Evolutionary conservation across 2,797 vertebrate genomes (phyloP).

Genomic region (Pangasius djambal): DNA sequence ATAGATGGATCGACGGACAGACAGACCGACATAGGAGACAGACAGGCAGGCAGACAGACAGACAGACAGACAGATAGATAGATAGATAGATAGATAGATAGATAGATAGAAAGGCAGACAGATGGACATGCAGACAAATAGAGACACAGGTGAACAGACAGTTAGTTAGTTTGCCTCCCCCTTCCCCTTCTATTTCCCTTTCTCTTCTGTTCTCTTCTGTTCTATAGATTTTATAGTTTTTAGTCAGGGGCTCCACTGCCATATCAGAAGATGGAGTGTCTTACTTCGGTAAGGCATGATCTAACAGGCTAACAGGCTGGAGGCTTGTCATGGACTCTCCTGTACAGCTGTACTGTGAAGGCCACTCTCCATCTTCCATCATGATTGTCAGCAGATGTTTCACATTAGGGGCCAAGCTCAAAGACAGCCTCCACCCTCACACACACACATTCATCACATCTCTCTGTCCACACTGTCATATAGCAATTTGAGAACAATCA

Average conservation of each 20-base stretch:
- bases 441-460: constrained; percentile 25
- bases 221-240: not conserved
- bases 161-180: not conserved
- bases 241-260: not conserved
- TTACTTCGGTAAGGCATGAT: not conserved
- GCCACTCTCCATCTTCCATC: constrained; percentile 1
- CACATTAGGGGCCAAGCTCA: constrained; percentile 48
- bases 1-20: not conserved
- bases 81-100: not conserved
- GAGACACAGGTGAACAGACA: not conserved
- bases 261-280: not conserved
- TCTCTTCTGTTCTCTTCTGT: not conserved
- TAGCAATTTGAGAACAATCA: constrained; percentile 57
- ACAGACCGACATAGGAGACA: too few species aligned
- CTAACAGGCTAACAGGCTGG: constrained; percentile 40
- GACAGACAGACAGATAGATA: not conserved
- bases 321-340: constrained; percentile 43
- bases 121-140: not conserved
- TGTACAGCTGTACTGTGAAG: constrained; percentile 21
- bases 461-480: constrained; percentile 54
- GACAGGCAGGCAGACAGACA: not conserved
- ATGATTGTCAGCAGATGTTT: constrained; percentile 61
- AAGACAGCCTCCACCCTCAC: constrained; percentile 29
- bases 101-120: not conserved
- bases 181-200: not conserved